Base-by-base conservation (phyloP, 1,140 invertebrate species). In the Carcinoscorpius rotundicauda region DNA sequence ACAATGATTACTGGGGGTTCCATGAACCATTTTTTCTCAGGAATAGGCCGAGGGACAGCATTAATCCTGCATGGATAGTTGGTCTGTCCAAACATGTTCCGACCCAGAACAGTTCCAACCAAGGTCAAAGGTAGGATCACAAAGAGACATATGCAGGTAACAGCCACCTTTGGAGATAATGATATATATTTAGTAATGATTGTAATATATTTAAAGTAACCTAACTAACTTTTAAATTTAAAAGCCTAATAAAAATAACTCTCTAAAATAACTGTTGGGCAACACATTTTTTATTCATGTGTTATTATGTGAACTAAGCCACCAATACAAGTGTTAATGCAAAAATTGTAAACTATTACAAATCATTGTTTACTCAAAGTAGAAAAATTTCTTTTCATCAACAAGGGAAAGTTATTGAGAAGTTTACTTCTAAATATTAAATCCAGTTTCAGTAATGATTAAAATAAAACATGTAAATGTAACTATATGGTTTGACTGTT, bases 11-110 rank as follows among this genome's bases (percentile, higher is more conserved):
- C 86, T 49, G 86, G 80, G 53, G 97, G 97, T 78, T 99, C 97
- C 93, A 99, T 98, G 74, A 95, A 98, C 97, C 97, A 99, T 80
- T 99, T 99, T 79, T 99, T 99, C 76, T 99, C 97, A 0, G 97
- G 97, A 73, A 99, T 99, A 3, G 97, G 97, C 68, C 97, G 82
- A 4, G 97, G 97, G 4, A 99, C 96, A 64, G 97, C 96, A 81
- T 99, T 99, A 5, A 99, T 91, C 55, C 97, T 82, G 74, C 97
- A 99, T 0, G 97, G 97, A 77, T 93, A 93, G 77, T 98, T 93
- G 10, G 94, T 90, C 73, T 97, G 93, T 0, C 97, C 97, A 68
- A 90, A 87, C 62, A 99, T 77, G 79, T 99, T 99, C 29, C 97
- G 84, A 0, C 92, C 92, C 11, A 98, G 79, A 3, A 98, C 90